Evolutionary conservation across 1,140 invertebrate species (phyloP).

Genomic region (Aphelenchoides besseyi): DNA sequence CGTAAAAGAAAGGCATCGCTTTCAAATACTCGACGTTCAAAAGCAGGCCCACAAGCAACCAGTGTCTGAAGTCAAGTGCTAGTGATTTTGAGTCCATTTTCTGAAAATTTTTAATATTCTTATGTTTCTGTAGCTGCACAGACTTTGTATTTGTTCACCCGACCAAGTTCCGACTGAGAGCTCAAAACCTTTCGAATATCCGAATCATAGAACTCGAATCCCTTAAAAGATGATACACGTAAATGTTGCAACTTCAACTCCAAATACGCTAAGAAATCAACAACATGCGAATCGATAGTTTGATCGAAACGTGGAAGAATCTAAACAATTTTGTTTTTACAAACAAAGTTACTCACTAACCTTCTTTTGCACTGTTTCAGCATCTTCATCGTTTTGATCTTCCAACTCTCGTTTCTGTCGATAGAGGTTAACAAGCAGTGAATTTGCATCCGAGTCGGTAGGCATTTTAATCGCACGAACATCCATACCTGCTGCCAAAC

Average conservation of each 20-base stretch:
- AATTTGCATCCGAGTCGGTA: neutral
- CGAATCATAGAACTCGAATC: neutral
- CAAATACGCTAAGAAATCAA: neutral
- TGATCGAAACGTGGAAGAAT: conserved; percentile 7
- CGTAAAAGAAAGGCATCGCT: conserved; percentile 13
- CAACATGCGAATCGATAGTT: neutral
- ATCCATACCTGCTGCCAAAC: neutral
- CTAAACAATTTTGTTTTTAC: neutral
- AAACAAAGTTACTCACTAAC: too few species aligned
- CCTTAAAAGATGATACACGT: neutral
- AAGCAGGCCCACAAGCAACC: neutral
- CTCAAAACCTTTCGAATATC: neutral
- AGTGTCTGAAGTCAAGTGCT: neutral
- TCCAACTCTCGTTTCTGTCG: neutral
- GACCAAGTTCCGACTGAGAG: neutral
- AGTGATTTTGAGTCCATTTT: neutral
- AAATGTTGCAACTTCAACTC: neutral
- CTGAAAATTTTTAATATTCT: neutral
- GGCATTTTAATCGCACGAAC: neutral
- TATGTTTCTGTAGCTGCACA: neutral
- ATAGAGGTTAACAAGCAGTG: neutral
- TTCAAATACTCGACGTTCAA: conserved; percentile 2
- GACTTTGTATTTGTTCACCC: neutral
- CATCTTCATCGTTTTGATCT: neutral
- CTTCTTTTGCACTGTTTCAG: neutral